These are phyloP conservation scores for Dipodomys merriami DNA, from an alignment of 2,113 vertebrate genomes.

Conservation along the genomic window DNA sequence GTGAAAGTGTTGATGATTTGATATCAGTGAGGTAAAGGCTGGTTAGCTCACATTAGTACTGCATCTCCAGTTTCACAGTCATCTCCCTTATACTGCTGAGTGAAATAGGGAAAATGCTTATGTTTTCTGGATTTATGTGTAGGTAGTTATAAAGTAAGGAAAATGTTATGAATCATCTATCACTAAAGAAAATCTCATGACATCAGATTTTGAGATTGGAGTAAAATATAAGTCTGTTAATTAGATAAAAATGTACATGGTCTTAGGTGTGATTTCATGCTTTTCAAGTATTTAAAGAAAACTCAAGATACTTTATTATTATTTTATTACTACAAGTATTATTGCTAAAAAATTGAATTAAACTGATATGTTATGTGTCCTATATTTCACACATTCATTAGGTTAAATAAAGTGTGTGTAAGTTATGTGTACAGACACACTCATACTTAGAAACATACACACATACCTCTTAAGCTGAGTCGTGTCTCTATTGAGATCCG, in stretches of 20 bases:
- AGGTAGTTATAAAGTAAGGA: background rate
- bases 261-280: background rate
- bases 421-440: background rate
- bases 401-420: background rate
- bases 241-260: background rate
- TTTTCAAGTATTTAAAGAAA: background rate
- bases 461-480: no score
- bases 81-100: background rate
- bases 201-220: background rate
- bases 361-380: background rate
- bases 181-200: background rate
- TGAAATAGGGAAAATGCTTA: background rate
- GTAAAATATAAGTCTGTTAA: background rate
- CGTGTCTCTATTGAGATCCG: no score
- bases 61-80: background rate
- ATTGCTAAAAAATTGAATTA: constrained; percentile 3
- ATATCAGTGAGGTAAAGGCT: background rate
- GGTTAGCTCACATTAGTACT: background rate
- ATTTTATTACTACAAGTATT: background rate
- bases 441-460: no score
- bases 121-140: background rate
- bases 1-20: background rate
- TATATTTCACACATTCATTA: background rate
- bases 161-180: background rate
- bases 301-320: background rate